These are phyloP conservation scores for Maniola hyperantus DNA, from an alignment of 2,888 invertebrate genomes.

Conservation along the genomic window DNA sequence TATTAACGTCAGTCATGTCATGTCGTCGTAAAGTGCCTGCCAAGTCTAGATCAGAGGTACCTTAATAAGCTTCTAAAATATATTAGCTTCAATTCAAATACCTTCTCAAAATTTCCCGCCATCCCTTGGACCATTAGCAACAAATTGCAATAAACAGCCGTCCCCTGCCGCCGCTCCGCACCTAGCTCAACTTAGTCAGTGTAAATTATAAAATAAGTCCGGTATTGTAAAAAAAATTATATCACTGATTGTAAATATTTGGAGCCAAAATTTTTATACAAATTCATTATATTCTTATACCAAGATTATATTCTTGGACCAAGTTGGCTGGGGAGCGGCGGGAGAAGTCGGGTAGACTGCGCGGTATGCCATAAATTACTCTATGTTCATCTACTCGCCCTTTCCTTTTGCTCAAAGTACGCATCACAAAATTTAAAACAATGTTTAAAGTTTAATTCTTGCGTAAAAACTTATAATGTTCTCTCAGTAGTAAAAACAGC, in stretches of 20 bases:
- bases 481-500: too few species aligned
- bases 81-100: not conserved
- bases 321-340: conserved; percentile 55
- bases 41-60: not conserved
- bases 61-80: not conserved
- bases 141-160: conserved; percentile 65
- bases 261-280: conserved; percentile 80
- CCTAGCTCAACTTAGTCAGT: conserved; percentile 66
- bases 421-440: too few species aligned
- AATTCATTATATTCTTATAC: conserved; percentile 74
- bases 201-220: conserved; percentile 70
- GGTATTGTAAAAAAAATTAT: conserved; percentile 76
- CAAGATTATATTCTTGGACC: conserved; percentile 71
- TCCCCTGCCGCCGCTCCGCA: conserved; percentile 50
- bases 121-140: conserved; percentile 53
- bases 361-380: conserved; percentile 15
- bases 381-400: not conserved
- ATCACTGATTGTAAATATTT: conserved; percentile 78
- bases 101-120: not conserved
- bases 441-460: too few species aligned
- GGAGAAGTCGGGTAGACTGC: conserved; percentile 35
- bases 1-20: too few species aligned
- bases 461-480: too few species aligned
- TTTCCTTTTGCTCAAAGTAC: too few species aligned
- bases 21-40: too few species aligned